phyloP scores from a whole-genome alignment of 2,113 vertebrate genomes.

The Isichthys henryi region DNA sequence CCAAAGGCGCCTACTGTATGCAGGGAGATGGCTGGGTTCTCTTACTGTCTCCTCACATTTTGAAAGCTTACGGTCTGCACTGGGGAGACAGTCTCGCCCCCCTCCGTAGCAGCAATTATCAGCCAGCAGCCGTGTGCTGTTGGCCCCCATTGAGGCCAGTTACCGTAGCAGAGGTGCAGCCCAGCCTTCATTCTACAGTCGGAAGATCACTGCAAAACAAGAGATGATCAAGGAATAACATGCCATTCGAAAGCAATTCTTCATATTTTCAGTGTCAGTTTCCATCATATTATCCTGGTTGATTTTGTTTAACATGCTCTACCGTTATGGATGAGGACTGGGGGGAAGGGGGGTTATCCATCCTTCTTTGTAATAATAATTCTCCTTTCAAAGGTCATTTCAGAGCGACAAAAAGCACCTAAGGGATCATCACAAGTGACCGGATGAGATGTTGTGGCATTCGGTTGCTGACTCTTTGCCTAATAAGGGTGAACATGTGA shows the following conservation, averaged over 20 bases:
- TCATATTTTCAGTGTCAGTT: not conserved
- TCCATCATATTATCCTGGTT: not conserved
- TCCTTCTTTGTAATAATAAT: not conserved
- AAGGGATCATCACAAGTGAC: not conserved
- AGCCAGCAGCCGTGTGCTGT: not conserved
- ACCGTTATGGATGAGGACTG: not conserved
- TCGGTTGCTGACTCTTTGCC: too few species aligned
- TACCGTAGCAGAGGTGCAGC: not conserved
- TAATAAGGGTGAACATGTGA: not conserved
- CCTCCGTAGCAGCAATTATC: too few species aligned
- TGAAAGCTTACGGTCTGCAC: not conserved
- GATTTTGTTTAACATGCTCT: not conserved
- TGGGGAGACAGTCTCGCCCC: not conserved
- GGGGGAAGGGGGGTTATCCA: not conserved
- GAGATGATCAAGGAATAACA: not conserved
- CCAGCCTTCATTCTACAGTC: not conserved
- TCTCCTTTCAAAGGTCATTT: not conserved
- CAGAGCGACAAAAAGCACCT: not conserved
- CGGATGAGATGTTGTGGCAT: not conserved
- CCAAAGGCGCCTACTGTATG: not conserved
- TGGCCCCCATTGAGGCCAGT: not conserved
- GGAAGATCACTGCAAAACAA: not conserved
- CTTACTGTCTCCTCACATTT: not conserved
- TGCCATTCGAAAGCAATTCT: slow-evolving; percentile 2
- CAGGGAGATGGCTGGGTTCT: not conserved